These are phyloP conservation scores for Trissolcus basalis DNA, from an alignment of 1,140 invertebrate genomes.

Conservation along the genomic window DNA sequence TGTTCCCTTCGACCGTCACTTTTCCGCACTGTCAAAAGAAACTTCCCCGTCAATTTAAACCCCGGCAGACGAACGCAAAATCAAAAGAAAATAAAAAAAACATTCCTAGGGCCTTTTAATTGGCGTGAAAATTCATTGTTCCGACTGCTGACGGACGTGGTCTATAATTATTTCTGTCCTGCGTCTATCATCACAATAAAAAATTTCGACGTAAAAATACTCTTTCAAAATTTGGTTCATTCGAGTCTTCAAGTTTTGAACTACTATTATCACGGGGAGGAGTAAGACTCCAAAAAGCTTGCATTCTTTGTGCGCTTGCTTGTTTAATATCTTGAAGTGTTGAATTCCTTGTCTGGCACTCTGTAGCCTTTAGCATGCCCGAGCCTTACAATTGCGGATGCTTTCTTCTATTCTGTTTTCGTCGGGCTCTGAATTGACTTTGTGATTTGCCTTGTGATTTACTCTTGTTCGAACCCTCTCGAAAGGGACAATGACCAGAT, in stretches of 20 bases:
- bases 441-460: constrained; percentile 38
- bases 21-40: constrained; percentile 52
- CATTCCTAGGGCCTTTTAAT: constrained; percentile 24
- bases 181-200: too few species aligned
- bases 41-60: constrained; percentile 40
- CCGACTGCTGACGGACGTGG: constrained; percentile 16
- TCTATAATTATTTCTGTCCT: constrained; percentile 3
- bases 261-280: too few species aligned
- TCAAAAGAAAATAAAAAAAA: constrained; percentile 11
- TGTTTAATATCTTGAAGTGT: constrained; percentile 33
- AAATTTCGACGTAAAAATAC: too few species aligned
- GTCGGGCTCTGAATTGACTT: constrained; percentile 29
- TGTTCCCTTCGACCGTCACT: constrained; percentile 44
- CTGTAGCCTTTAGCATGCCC: constrained; percentile 18
- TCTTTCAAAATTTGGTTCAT: background rate
- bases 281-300: constrained; percentile 6
- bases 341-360: constrained; percentile 28
- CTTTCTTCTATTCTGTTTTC: constrained; percentile 28
- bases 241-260: background rate
- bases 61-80: constrained; percentile 1
- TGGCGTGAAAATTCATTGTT: constrained; percentile 27
- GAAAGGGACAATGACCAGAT: constrained; percentile 22
- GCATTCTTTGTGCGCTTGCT: constrained; percentile 12
- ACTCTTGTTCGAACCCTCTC: constrained; percentile 21
- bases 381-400: constrained; percentile 15